Evolutionary conservation across 2,113 vertebrate species (phyloP), one percentile per base, ranked within the genome.

Genomic region (Oryzias woworae): DNA sequence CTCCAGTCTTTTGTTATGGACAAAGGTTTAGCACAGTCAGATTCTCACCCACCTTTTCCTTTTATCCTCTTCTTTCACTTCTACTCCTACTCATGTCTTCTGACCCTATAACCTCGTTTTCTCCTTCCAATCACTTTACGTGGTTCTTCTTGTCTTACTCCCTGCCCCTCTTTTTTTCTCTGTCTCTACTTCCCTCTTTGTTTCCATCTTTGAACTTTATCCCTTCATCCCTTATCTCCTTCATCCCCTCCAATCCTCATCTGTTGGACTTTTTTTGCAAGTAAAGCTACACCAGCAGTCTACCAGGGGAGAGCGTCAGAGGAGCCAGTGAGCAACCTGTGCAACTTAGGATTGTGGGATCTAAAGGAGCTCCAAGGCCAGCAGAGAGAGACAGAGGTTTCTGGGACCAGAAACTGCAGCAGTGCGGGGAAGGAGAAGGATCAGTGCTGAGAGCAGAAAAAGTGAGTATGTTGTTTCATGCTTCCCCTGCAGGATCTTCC

Each of bases 191-290:
- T 65, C 54, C 63, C 71, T 87, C 84, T 87, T 81, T 91, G 85
- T 89, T 91, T 89, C 86, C 78, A 91, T 90, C 92, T 85, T 82
- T 88, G 86, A 80, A 78, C 90, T 90, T 90, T 91, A 93, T 93
- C 91, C 84, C 80, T 87, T 91, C 90, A 91, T 91, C 89, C 88
- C 77, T 93, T 89, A 93, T 92, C 91, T 91, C 89, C 88, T 90
- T 92, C 90, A 92, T 92, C 91, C 89, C 66, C 77, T 86, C 80
- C 91, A 91, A 92, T 92, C 90, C 87, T 91, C 80, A 90, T 85
- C 86, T 88, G 89, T 79, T 79, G 86, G 78, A 90, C 73, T 78
- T 85, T 87, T 87, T 81, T 81, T 67, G 78, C 83, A 72, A 80
- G 85, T 85, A 20, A 53, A 77, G 73, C 84, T 76, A 61, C 51